Evolutionary conservation across 1,140 invertebrate species (phyloP).

Genomic region (Limonius californicus): DNA sequence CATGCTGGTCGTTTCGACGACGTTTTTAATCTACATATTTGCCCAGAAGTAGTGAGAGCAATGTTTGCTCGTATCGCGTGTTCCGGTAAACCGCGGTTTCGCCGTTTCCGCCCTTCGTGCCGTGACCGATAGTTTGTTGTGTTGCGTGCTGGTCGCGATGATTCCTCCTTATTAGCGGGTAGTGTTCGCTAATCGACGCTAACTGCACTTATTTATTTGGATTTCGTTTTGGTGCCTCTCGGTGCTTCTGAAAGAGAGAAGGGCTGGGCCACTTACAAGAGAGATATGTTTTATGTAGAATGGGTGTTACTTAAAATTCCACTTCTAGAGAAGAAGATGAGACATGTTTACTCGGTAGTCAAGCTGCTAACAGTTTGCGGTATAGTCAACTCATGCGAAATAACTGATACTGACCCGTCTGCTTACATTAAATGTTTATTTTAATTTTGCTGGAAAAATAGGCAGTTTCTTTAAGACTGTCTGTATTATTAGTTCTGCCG

Average conservation of each 20-base stretch:
- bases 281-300: too few relatives aligned
- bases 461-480: too few relatives aligned
- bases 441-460: too few relatives aligned
- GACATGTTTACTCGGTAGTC: too few relatives aligned
- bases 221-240: background rate
- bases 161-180: constrained; percentile 9
- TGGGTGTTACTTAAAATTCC: too few relatives aligned
- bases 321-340: too few relatives aligned
- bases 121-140: constrained; percentile 8
- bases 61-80: constrained; percentile 11
- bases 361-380: too few relatives aligned
- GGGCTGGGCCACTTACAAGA: too few relatives aligned
- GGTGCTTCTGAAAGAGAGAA: background rate
- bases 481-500: too few relatives aligned
- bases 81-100: constrained; percentile 11
- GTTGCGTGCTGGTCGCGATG: background rate
- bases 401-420: too few relatives aligned
- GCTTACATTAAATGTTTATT: too few relatives aligned
- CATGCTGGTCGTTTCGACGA: background rate
- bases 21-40: constrained; percentile 6
- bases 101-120: constrained; percentile 1
- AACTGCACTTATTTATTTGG: constrained; percentile 5
- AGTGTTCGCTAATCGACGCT: constrained; percentile 9
- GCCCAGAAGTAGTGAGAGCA: background rate
- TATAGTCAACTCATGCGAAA: too few relatives aligned